Base-by-base conservation (phyloP, 1,140 invertebrate species). In the Chironomus striatipennis region DNA sequence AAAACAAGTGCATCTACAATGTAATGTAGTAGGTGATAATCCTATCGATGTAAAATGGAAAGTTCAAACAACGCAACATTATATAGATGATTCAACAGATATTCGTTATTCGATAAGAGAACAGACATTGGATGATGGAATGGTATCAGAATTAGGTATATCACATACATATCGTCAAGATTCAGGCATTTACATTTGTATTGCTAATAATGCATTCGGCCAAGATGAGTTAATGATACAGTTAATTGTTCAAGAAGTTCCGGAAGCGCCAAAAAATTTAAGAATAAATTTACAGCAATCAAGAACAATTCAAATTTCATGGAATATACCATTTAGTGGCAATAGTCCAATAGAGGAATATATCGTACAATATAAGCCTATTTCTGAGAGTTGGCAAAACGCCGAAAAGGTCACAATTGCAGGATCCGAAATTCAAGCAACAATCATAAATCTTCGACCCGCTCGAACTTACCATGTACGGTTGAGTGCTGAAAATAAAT, bases 221-320 rank as follows among this genome's bases (percentile, higher is more conserved):
- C 90, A 91, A 77, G 95, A 97, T 79, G 91, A 96, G 80, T 94
- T 95, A 87, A 90, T 90, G 21, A 94, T 96, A 80, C 91, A 95
- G 78, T 86, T 98, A 9, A 91, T 94, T 73, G 93, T 98, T 9
- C 94, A 97, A 89, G 95, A 89, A 84, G 94, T 91, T 21, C 94
- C 94, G 3, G 94, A 96, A 82, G 89, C 93, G 78, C 93, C 94
- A 12, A 89, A 90, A 79, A 93, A 94, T 80, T 88, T 95, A 70
- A 87, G 90, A 76, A 90, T 95, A n/a, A 89, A 90, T 75, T 92
- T 94, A 75, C 91, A 92, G 79, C 85, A 92, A 80, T 91, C 91
- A 77, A 82, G 92, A 79, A 88, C 88, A 42, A 88, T 95, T 73
- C 90, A 92, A 78, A 85, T 96, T 75, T 90, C 91, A 4, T 96